A percentile compares a stretch with the other conserved stretches of the same genome.
Evolutionary conservation across 1,140 invertebrate genomes (phyloP).

Genomic region (Wiebesia pumilae): DNA sequence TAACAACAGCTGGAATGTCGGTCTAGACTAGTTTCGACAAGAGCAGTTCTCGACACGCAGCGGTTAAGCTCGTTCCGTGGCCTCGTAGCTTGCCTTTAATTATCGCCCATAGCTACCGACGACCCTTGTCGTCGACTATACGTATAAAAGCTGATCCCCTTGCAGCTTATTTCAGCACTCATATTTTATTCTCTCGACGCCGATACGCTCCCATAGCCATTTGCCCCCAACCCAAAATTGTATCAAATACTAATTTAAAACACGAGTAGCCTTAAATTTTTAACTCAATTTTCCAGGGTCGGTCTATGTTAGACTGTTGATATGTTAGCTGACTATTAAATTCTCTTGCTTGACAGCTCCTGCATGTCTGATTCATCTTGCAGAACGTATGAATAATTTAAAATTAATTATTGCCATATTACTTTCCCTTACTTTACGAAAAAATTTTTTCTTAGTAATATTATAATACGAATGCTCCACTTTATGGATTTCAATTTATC

Average conservation of each 20-base stretch:
- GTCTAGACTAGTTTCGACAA: not conserved
- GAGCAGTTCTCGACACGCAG: not conserved
- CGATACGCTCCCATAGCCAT: not conserved
- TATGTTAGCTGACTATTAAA: not conserved
- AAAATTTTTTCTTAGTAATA: too few relatives aligned
- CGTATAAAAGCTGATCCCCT: not conserved
- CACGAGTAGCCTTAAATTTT: conserved; percentile 1
- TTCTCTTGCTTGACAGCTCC: not conserved
- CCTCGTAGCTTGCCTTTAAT: conserved; percentile 45
- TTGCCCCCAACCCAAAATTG: not conserved
- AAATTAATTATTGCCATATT: too few relatives aligned
- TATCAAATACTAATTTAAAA: conserved; percentile 17
- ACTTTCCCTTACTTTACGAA: too few relatives aligned
- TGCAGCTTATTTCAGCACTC: conserved; percentile 3
- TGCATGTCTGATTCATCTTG: not conserved
- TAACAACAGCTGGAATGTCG: not conserved
- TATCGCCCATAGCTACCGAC: not conserved
- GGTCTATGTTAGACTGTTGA: not conserved
- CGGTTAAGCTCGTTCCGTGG: conserved; percentile 26
- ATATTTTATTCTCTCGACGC: conserved; percentile 31
- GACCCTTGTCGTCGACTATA: not conserved
- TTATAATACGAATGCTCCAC: not conserved
- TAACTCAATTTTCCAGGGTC: not conserved
- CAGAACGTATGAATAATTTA: too few relatives aligned
- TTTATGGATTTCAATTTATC: not conserved